phyloP scores from a whole-genome alignment of 2,113 vertebrate species.

The Choloepus hoffmanni region DNA sequence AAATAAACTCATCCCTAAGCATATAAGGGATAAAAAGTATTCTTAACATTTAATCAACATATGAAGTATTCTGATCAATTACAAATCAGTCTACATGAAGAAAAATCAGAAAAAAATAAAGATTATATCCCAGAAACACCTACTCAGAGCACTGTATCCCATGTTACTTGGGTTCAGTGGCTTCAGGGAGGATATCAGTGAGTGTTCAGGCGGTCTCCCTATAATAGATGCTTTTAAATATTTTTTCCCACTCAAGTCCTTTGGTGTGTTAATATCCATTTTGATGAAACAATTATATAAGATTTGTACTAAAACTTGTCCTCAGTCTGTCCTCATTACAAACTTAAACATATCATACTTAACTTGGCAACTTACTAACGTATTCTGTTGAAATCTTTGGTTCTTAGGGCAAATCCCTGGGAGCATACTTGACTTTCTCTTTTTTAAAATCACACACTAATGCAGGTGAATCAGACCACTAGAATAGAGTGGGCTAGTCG shows the following conservation, averaged over 20 bases:
- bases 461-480: slow-evolving; percentile 29
- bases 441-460: slow-evolving; percentile 50
- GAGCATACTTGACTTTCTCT: slow-evolving; percentile 18
- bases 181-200: background rate
- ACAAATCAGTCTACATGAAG: slow-evolving; percentile 24
- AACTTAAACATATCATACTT: slow-evolving; percentile 51
- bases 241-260: slow-evolving; percentile 5
- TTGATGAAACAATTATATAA: background rate
- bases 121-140: slow-evolving; percentile 32
- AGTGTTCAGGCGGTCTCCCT: background rate
- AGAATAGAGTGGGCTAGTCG: slow-evolving; percentile 9
- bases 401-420: slow-evolving; percentile 34
- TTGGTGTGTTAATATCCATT: slow-evolving; percentile 37
- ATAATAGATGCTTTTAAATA: background rate
- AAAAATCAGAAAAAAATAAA: background rate
- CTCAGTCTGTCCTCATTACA: slow-evolving; percentile 11
- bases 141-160: background rate
- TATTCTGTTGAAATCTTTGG: slow-evolving; percentile 19
- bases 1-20: slow-evolving; percentile 11
- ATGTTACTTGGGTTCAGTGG: slow-evolving; percentile 8
- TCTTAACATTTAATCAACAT: slow-evolving; percentile 21
- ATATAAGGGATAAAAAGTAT: slow-evolving; percentile 42
- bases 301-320: slow-evolving; percentile 41
- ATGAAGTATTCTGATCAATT: background rate
- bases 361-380: slow-evolving; percentile 50